Percentiles rank a stretch among this genome's conserved stretches.
phyloP scores from a whole-genome alignment of 2,888 invertebrate genomes.

The Branchipolynoe longqiensis region DNA sequence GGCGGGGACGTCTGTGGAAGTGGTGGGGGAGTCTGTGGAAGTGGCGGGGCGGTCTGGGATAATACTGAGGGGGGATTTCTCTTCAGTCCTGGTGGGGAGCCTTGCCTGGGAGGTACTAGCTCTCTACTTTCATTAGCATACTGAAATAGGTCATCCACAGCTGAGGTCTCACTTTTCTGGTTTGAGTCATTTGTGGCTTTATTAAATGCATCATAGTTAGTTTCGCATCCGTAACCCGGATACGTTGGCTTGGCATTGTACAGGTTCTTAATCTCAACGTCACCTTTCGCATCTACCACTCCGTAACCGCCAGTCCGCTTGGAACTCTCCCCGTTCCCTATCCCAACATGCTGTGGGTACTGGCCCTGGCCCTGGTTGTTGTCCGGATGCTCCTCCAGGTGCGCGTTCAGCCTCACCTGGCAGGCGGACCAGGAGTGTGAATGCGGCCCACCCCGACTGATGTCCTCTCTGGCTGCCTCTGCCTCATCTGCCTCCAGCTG shows the following conservation, averaged over 20 bases:
- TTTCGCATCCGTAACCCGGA: constrained; percentile 32
- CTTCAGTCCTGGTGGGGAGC: neutral
- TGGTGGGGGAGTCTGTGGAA: constrained; percentile 34
- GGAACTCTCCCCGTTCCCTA: constrained; percentile 21
- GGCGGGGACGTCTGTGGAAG: constrained; percentile 35
- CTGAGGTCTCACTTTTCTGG: neutral
- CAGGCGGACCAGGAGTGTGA: constrained; percentile 20
- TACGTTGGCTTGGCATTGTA: constrained; percentile 6
- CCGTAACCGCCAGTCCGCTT: neutral
- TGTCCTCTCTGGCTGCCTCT: constrained; percentile 18
- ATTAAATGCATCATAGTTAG: constrained; percentile 36
- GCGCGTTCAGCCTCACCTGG: constrained; percentile 13
- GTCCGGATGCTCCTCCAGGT: constrained; percentile 8
- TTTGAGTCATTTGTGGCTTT: neutral
- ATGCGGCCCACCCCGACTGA: neutral
- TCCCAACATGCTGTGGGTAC: constrained; percentile 10
- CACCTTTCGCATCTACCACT: neutral
- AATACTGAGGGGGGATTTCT: constrained; percentile 20
- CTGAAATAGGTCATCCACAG: constrained; percentile 33
- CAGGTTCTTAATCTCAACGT: constrained; percentile 20
- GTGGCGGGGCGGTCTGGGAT: constrained; percentile 40
- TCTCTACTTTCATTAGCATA: constrained; percentile 22
- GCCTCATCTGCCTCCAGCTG: neutral
- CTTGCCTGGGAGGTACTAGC: neutral
- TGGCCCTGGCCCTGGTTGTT: neutral